Conservation (phyloP, 2,113 vertebrate genomes). For the Istiophorus platypterus region DNA sequence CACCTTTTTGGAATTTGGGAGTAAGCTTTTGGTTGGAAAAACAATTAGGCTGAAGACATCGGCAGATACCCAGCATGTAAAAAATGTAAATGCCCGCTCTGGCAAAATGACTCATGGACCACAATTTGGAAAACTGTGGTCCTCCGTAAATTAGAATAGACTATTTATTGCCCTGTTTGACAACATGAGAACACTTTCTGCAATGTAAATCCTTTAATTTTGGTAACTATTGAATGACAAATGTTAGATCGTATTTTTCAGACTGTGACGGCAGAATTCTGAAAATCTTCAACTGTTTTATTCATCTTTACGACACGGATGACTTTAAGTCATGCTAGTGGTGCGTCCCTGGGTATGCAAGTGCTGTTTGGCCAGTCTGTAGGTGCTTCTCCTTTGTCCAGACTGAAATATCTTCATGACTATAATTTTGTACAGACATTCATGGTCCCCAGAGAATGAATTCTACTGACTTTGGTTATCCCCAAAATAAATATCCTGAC, state of each 20-base stretch:
- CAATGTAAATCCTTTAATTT: constrained; percentile 11
- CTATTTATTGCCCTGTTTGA: constrained; percentile 3
- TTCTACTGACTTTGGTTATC: neutral
- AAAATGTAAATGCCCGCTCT: constrained; percentile 26
- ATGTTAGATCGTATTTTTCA: neutral
- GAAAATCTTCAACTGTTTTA: neutral
- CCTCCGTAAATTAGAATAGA: constrained; percentile 3
- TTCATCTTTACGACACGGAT: neutral
- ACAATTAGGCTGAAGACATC: constrained; percentile 41
- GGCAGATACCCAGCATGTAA: constrained; percentile 41
- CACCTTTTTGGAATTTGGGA: constrained; percentile 56
- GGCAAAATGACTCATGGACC: constrained; percentile 9
- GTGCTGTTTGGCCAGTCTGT: neutral
- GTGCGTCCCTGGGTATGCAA: neutral
- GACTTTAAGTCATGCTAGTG: neutral
- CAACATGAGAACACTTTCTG: constrained; percentile 20
- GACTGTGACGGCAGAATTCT: neutral
- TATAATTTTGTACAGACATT: neutral
- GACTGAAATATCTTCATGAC: neutral
- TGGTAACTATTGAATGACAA: neutral
- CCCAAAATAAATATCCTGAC: neutral
- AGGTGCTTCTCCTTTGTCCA: neutral
- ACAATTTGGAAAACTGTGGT: constrained; percentile 12
- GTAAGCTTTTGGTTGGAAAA: constrained; percentile 60
- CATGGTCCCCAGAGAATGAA: neutral